Evolutionary conservation across 2,797 vertebrate species (phyloP).

Genomic region (Enteromius fasciolatus): DNA sequence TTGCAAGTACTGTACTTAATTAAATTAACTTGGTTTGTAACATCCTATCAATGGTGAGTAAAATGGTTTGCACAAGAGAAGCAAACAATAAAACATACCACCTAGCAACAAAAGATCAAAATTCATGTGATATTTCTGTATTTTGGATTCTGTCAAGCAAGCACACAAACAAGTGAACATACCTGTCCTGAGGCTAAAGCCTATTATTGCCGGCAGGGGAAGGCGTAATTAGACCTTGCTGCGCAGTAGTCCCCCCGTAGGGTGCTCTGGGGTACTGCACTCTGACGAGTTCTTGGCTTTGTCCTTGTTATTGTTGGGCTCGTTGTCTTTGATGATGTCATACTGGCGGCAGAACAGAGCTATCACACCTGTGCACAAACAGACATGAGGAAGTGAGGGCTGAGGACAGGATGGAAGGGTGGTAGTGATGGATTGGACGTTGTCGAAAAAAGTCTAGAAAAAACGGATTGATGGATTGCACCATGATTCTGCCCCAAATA

Average conservation of each 20-base stretch:
- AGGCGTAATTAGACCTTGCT: slow-evolving; percentile 84
- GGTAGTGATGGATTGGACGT: slow-evolving; percentile 44
- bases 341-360: slow-evolving; percentile 91
- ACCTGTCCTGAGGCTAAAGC: slow-evolving; percentile 79
- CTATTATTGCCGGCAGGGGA: slow-evolving; percentile 74
- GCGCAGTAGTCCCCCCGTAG: slow-evolving; percentile 89
- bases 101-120: not conserved
- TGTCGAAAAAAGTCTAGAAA: slow-evolving; percentile 25
- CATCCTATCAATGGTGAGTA: not conserved
- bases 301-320: slow-evolving; percentile 97
- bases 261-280: slow-evolving; percentile 95
- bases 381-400: not conserved
- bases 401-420: not conserved
- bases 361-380: slow-evolving; percentile 81
- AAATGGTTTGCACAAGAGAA: not conserved
- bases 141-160: not conserved
- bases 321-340: slow-evolving; percentile 97
- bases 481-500: slow-evolving; percentile 39
- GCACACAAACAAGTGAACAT: slow-evolving; percentile 45
- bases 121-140: not conserved
- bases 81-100: not conserved
- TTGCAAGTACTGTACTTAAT: too few species aligned
- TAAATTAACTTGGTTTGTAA: not conserved
- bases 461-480: slow-evolving; percentile 49
- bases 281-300: slow-evolving; percentile 96